phyloP scores from a whole-genome alignment of 1,140 invertebrate species.

The Aplysia californica region DNA sequence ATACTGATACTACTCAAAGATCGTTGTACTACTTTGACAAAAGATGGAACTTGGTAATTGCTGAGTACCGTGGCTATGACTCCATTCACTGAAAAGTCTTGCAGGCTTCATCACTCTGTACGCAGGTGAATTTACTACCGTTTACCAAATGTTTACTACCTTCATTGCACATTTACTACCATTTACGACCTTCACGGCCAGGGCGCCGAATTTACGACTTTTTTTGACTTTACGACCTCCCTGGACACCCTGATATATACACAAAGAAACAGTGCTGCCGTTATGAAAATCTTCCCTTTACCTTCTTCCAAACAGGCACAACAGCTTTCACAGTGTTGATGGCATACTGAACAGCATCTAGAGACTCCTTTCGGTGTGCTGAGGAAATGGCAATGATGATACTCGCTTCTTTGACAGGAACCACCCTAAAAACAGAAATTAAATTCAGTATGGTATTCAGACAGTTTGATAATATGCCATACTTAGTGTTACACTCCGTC shows the following conservation, averaged over 20 bases:
- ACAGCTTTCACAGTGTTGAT: conserved; percentile 87
- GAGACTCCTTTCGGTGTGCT: conserved; percentile 83
- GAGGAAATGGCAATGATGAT: conserved; percentile 92
- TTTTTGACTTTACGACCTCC: background rate
- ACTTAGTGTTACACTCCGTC: no score
- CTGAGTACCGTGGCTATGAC: no score
- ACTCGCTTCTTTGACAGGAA: conserved; percentile 90
- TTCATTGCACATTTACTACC: background rate
- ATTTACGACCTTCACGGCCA: background rate
- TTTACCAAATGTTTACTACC: no score
- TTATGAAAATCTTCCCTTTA: conserved; percentile 32
- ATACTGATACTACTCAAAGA: no score
- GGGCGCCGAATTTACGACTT: background rate
- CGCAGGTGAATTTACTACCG: no score
- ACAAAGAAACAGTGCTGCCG: no score
- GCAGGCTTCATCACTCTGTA: no score
- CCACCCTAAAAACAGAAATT: conserved; percentile 73
- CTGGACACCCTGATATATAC: no score
- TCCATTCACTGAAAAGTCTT: no score
- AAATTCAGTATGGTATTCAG: background rate
- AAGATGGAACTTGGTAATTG: no score
- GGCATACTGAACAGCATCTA: conserved; percentile 84
- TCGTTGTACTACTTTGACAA: no score
- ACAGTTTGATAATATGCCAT: no score
- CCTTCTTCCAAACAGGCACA: conserved; percentile 97